Conservation (phyloP, 2,113 vertebrate genomes). For the Ammodytes dubius region DNA sequence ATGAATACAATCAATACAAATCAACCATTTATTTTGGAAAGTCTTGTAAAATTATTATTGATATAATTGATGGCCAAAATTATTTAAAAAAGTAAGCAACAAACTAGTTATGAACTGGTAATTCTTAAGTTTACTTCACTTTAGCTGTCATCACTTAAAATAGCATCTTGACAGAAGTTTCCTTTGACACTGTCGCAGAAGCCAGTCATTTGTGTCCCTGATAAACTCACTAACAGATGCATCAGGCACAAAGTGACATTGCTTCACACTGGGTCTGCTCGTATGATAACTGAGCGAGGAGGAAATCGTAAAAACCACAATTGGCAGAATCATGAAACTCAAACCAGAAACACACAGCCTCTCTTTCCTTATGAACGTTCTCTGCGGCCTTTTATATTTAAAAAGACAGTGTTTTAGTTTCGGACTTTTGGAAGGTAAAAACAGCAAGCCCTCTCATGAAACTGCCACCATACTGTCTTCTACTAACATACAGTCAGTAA, state of each 20-base stretch:
- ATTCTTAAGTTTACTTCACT: background rate
- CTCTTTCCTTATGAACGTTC: background rate
- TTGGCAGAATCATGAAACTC: background rate
- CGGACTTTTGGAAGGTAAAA: background rate
- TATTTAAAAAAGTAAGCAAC: background rate
- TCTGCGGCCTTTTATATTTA: background rate
- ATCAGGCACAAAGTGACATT: constrained; percentile 24
- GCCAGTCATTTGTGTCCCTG: constrained; percentile 16
- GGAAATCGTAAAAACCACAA: constrained; percentile 55
- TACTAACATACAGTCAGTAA: background rate
- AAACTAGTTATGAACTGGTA: background rate
- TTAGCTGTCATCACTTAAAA: background rate
- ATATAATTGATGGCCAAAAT: background rate
- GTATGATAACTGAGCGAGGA: constrained; percentile 47
- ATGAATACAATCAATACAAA: too few relatives aligned
- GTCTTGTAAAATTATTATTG: background rate
- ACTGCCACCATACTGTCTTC: background rate
- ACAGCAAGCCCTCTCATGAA: background rate
- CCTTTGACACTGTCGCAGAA: background rate
- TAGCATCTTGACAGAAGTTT: background rate
- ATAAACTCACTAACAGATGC: constrained; percentile 16
- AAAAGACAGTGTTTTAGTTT: background rate
- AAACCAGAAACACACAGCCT: background rate
- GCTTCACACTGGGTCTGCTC: constrained; percentile 8
- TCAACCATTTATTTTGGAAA: too few relatives aligned